phyloP scores from a whole-genome alignment of 2,797 vertebrate species.

The Cossypha niveicapilla region DNA sequence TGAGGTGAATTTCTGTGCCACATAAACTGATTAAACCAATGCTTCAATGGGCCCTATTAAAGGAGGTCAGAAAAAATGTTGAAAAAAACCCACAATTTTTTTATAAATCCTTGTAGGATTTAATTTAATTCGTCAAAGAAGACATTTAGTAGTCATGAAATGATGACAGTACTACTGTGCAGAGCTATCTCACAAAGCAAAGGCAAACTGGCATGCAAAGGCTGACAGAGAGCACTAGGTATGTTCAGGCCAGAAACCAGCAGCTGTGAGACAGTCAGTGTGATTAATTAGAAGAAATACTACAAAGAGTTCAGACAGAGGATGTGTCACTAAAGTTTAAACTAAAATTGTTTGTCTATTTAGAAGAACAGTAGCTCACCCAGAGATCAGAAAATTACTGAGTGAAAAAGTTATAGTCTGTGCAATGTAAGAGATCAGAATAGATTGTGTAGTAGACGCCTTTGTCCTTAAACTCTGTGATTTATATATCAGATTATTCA shows the following conservation, averaged over 20 bases:
- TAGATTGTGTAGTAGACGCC: neutral
- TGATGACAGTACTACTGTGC: neutral
- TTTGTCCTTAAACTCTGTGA: neutral
- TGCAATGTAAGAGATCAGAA: neutral
- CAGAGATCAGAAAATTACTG: neutral
- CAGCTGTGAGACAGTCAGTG: neutral
- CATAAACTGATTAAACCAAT: neutral
- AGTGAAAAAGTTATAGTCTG: neutral
- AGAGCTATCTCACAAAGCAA: neutral
- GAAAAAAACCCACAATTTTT: neutral
- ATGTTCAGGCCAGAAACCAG: neutral
- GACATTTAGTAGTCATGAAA: neutral
- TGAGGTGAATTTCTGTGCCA: neutral
- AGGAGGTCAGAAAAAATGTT: neutral
- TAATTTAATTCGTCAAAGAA: neutral
- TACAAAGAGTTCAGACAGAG: neutral
- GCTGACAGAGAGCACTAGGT: neutral
- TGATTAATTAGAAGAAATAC: neutral
- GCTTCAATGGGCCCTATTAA: neutral
- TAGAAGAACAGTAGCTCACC: neutral
- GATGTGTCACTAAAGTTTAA: neutral
- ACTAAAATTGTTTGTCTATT: neutral
- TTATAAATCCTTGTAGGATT: neutral
- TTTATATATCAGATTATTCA: neutral
- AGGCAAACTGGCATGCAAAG: neutral